Evolutionary conservation across 2,888 invertebrate genomes (phyloP), one percentile per base, ranked within the genome.

Genomic region (Eristalis intricaria): DNA sequence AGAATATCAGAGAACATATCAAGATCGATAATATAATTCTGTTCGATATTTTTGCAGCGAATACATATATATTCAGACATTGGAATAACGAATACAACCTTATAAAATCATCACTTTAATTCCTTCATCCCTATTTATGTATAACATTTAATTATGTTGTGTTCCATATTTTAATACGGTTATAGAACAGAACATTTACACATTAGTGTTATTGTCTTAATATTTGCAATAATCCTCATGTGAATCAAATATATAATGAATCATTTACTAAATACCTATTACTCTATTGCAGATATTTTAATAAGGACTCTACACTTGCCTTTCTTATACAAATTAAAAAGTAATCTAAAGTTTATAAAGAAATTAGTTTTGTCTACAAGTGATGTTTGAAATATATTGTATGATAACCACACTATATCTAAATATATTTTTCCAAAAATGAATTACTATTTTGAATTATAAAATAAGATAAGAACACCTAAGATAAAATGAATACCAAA

Each of bases 201-300:
- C 26, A 26, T 3, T 26, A 26, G 26, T 2, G 3, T 26, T 26
- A 3, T 29, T 2, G 29, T 2, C 2, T 29, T 29, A 2, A 4
- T 4, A 29, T 29, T 29, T 29, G 29, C 29, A 4, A 4, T 29
- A 29, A 29, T 29, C 4, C 4, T 4, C 4, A 29, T 29, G 5
- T 32, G 32, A 8, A 32, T 8, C 10, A 32, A 32, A 10, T 32
- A 10, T 1, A 43, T 43, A n/a, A 43, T n/a, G 60, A 29, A 29
- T 22, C 2, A 61, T 23, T 7, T 15, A 29, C 61, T 61, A 61
- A 61, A 61, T 29, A 29, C 5, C n/a, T 26, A 61, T 61, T 61
- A 23, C 19, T 61, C 61, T 61, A 61, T 61, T 61, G 29, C 61
- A 61, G 61, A 61, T 61, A 15, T 26, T 61, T 61, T 29, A 22